Evolutionary conservation across 2,797 vertebrate species (phyloP), one percentile per base, ranked within the genome.

Genomic region (Myotis planiceps): DNA sequence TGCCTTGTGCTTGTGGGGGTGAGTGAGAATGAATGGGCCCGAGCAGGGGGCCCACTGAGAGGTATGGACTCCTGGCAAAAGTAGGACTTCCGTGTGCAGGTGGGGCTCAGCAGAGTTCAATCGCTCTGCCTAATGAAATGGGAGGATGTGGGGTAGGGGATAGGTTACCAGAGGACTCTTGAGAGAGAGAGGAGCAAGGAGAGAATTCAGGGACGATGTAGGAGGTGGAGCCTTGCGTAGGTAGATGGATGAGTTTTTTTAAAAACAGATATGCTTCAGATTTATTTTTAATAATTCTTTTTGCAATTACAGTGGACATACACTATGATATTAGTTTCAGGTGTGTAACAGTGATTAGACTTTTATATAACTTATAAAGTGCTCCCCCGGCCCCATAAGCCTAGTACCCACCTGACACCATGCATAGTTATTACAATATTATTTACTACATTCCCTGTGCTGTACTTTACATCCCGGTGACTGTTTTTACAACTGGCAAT

Each of bases 261-360:
- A 93, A 65, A n/a, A 78, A 81, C 19, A 58, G 69, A 88, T 58
- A 71, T 12, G 39, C 42, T 81, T 82, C 37, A 63, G 47, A n/a
- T 68, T 75, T 53, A 42, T 53, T 58, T 80, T 82, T 32, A 47
- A 32, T 80, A 32, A 82, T 65, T 65, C 29, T 47, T 34, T 65
- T 47, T 65, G 9, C 29, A 47, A 9, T 65, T 65, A 25, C 21
- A 32, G 58, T 65, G 45, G 7, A 16, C 79, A 47, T 47, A 32
- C 58, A 47, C 8, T 32, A 34, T 32, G 15, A 25, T 65, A 65
- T 47, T 45, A 5, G 58, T 65, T 82, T 65, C 79, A 65, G 58
- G 58, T 82, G 42, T 65, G 65, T 47, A 47, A 47, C 42, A 47
- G 29, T 47, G 29, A 82, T 25, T 34, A 82, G 27, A 65, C 42